Evolutionary conservation across 2,113 vertebrate species (phyloP).

Genomic region (Cepphus grylle): DNA sequence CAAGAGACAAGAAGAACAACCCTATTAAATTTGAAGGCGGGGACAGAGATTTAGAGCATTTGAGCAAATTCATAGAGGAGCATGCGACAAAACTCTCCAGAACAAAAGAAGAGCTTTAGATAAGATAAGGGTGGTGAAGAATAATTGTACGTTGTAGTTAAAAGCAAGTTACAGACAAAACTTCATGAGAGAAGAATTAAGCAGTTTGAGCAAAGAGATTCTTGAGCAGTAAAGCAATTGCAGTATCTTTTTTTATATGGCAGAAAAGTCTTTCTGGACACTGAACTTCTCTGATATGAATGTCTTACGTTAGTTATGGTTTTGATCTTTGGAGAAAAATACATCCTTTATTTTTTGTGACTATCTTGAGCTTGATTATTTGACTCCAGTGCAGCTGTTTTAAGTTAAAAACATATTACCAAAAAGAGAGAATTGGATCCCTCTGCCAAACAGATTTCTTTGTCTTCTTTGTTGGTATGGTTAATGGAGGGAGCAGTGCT

Average conservation of each 20-base stretch:
- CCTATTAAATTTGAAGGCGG: conserved; percentile 88
- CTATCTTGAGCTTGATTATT: conserved; percentile 59
- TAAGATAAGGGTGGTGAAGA: background rate
- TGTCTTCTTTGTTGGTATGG: conserved; percentile 1
- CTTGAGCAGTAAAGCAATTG: background rate
- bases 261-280: conserved; percentile 59
- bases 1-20: conserved; percentile 84
- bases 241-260: conserved; percentile 44
- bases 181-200: background rate
- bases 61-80: conserved; percentile 91
- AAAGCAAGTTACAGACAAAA: conserved; percentile 34
- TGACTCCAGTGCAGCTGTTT: conserved; percentile 18
- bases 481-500: background rate
- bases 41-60: conserved; percentile 85
- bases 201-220: conserved; percentile 3
- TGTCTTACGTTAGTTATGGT: conserved; percentile 49
- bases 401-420: conserved; percentile 42
- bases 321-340: conserved; percentile 70
- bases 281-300: conserved; percentile 59
- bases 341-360: conserved; percentile 76
- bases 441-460: background rate
- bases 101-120: conserved; percentile 89
- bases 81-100: conserved; percentile 81
- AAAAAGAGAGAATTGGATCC: conserved; percentile 14
- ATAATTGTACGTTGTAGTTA: background rate